Evolutionary conservation across 1,140 invertebrate species (phyloP), one percentile per base, ranked within the genome.

Genomic region (Thaumatotibia leucotreta): DNA sequence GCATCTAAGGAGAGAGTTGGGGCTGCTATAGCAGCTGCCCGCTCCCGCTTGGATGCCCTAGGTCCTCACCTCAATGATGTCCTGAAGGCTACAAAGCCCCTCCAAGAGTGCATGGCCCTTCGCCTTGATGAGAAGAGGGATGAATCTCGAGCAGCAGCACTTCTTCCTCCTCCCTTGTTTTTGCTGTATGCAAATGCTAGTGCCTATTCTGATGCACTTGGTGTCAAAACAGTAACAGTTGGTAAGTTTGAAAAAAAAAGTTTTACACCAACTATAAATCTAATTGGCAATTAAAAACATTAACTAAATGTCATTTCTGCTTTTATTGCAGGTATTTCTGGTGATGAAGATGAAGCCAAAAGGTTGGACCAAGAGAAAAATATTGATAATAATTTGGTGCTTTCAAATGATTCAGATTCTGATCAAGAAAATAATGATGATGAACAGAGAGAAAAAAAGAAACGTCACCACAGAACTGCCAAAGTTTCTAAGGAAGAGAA

Each of bases 21-120:
- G 27, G 92, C 93, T 29, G 95, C 95, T 64, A 98, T 98, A 70
- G 93, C 95, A 50, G 93, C 94, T n/a, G 96, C 96, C 72, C 94
- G 96, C 66, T 94, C 95, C 52, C 94, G 96, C 68, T 91, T 99
- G 10, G 95, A 96, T 67, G 96, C 95, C 73, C 91, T 99, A 20
- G 94, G 94, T 10, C 98, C 98, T 2, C 95, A 96, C 67, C 91
- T 99, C 3, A 92, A 93, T 39, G 86, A 89, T 83, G 83, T 88
- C 4, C 77, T 92, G n/a, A 80, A 96, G 93, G 93, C 96, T 0
- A 97, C 97, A 8, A 96, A 97, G 87, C 97, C 98, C 4, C 91
- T 99, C 11, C 96, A 98, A 88, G 96, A 98, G 80, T 96, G 97
- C 76, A 92, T 99, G 14, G 95, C 95, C 39, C 92, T 98, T 66